Evolutionary conservation across 2,888 invertebrate genomes (phyloP).

Genomic region (Magallana nippona): DNA sequence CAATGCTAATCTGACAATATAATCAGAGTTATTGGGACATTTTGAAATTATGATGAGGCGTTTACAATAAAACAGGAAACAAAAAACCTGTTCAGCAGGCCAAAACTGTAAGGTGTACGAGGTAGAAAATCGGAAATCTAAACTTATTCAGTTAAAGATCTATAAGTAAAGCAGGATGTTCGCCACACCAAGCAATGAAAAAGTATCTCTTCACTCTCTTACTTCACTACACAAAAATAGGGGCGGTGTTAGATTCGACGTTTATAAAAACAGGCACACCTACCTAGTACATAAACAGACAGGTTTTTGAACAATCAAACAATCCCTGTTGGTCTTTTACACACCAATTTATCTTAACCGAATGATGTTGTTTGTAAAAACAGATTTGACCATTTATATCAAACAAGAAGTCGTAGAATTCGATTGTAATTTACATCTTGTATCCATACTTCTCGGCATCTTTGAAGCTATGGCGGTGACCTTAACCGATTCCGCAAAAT

Average conservation of each 20-base stretch:
- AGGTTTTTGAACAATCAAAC: constrained; percentile 21
- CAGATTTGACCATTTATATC: constrained; percentile 29
- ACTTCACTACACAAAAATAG: neutral
- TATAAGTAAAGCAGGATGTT: too few relatives aligned
- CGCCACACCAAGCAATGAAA: too few relatives aligned
- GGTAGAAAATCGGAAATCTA: too few relatives aligned
- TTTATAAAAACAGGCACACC: constrained; percentile 38
- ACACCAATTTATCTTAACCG: constrained; percentile 1
- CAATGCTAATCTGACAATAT: too few relatives aligned
- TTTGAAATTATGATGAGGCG: too few relatives aligned
- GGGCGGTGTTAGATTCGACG: constrained; percentile 25
- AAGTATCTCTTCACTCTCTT: too few relatives aligned
- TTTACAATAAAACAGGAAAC: too few relatives aligned
- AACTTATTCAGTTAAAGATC: too few relatives aligned
- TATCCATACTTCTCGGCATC: constrained; percentile 42
- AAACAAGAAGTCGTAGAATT: neutral
- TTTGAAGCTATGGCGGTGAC: constrained; percentile 51
- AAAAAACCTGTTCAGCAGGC: too few relatives aligned
- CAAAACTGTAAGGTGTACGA: too few relatives aligned
- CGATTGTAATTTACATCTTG: constrained; percentile 33
- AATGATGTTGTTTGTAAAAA: neutral
- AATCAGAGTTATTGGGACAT: too few relatives aligned
- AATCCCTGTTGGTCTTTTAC: constrained; percentile 4
- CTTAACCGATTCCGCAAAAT: constrained; percentile 60
- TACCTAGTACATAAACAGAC: constrained; percentile 38